Evolutionary conservation across 2,888 invertebrate genomes (phyloP), one percentile per base, ranked within the genome.

Genomic region (Harpagoxenus sublaevis): DNA sequence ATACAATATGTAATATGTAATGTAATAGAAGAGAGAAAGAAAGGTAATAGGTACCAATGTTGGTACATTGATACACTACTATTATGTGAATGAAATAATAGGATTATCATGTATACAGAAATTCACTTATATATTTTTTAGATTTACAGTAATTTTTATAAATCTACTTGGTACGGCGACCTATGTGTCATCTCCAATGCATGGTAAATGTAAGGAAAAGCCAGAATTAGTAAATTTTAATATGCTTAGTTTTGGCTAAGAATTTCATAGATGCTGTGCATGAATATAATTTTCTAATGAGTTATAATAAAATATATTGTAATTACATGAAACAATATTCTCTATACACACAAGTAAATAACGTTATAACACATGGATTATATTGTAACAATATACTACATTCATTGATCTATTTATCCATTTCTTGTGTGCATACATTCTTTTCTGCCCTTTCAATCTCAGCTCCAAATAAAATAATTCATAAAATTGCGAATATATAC

Each of bases 121-220:
- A 93, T 93, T 93, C 92, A 94, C 92, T 94, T 94, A 93, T 94
- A 94, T 94, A 94, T 94, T 94, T 94, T 94, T 94, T 94, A 94
- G 94, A 94, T 93, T 94, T 94, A 93, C 93, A 94, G 92, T 92
- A 93, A 94, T 94, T 94, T 94, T 94, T 94, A 94, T 93, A 94
- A 93, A 92, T 92, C 92, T 94, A 94, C 90, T 92, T 92, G 93
- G 90, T 93, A 94, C 91, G 92, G 93, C 92, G 92, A 93, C 93
- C 92, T 94, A 92, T 88, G 88, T 92, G 93, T 93, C 93, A 92
- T 92, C 89, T 91, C 91, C 90, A 92, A 90, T 91, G 90, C 91
- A 92, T 90, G 87, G 87, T 91, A 91, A 87, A 91, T 88, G 86
- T 87, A 88, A 89, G 84, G 85, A 90, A 89, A 90, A 89, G 90